Evolutionary conservation across 2,113 vertebrate species (phyloP), one percentile per base, ranked within the genome.

Genomic region (Gobiocypris rarus): DNA sequence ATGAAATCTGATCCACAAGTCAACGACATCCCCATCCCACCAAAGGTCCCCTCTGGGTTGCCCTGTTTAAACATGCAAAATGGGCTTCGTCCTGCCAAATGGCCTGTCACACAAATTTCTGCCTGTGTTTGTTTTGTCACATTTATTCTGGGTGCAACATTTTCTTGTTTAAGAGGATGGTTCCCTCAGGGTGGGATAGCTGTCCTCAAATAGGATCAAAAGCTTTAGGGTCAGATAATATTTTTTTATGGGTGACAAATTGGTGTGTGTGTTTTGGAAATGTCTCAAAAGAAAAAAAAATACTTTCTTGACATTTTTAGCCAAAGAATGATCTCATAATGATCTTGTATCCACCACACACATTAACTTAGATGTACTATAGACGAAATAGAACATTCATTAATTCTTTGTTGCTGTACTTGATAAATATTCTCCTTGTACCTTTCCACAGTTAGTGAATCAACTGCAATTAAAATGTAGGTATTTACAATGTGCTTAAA

Each of bases 21-120:
- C 43, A 81, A n/a, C 11, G 26, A 70, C 63, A 56, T 50, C 43
- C 31, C 43, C 73, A 65, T 34, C 45, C 58, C 45, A 80, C 28
- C 4, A 41, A 74, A 43, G 50, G 38, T 65, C n/a, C 73, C 56
- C 45, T 48, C 71, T 19, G 28, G 48, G 59, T 65, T 84, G 26
- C 43, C 19, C n/a, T 80, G 74, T 52, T 81, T 81, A 77, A 69
- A 78, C 83, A 78, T 79, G 22, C 73, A 82, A 87, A 87, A 65
- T 61, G 24, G 61, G 13, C 24, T 31, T 48, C 48, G 13, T 50
- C 14, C 28, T 75, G 52, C 45, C 86, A 74, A 58, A 70, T 59
- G 70, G 24, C 69, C 73, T 58, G 52, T 82, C 52, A 81, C 4
- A 52, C 50, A 58, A 22, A 76, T 63, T 34, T 83, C 26, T 75